Percentiles rank a stretch among this genome's conserved stretches.
phyloP scores from a whole-genome alignment of 2,113 vertebrate genomes.

The Sturnira hondurensis region DNA sequence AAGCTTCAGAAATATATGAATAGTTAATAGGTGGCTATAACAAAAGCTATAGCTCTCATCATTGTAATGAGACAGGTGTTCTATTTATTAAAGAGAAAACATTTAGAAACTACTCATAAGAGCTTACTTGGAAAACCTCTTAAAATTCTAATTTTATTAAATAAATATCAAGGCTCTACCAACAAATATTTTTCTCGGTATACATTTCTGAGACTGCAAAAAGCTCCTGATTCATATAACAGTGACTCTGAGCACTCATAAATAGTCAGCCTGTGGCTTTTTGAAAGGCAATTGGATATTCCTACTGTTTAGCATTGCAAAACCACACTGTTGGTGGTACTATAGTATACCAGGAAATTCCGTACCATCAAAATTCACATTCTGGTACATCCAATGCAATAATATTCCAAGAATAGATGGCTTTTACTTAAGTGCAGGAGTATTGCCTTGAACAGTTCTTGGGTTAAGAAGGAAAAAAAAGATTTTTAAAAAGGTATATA shows the following conservation, averaged over 20 bases:
- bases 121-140: background rate
- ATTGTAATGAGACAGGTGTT: background rate
- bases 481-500: background rate
- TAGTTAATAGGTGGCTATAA: background rate
- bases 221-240: background rate
- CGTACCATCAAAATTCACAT: conserved; percentile 48
- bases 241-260: background rate
- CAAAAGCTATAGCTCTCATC: background rate
- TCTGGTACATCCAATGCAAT: conserved; percentile 33
- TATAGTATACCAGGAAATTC: conserved; percentile 55
- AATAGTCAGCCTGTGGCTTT: background rate
- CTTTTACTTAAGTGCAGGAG: conserved; percentile 62
- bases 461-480: background rate
- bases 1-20: background rate
- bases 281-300: background rate
- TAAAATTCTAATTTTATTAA: conserved; percentile 12
- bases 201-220: background rate
- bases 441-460: conserved; percentile 65
- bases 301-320: background rate
- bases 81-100: background rate
- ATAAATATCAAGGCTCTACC: background rate
- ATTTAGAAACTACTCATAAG: background rate
- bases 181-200: background rate
- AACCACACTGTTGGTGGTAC: conserved; percentile 26
- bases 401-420: conserved; percentile 31